These are phyloP conservation scores for Hoplodrina blanda DNA, from an alignment of 2,888 invertebrate genomes.

Conservation along the genomic window DNA sequence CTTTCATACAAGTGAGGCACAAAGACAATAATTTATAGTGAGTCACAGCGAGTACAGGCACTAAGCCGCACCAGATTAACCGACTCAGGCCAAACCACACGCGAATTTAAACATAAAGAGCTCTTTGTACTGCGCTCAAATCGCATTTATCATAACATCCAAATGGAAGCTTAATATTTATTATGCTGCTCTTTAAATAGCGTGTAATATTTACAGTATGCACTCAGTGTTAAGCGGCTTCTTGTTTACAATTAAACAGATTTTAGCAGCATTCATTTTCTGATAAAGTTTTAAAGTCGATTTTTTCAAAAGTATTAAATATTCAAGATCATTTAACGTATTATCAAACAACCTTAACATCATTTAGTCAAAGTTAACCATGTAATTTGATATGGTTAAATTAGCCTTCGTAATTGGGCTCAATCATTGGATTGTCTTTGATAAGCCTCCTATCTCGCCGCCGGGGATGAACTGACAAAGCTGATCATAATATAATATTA, in stretches of 20 bases:
- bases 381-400: conserved; percentile 39
- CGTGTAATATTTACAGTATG: conserved; percentile 44
- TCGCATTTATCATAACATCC: conserved; percentile 66
- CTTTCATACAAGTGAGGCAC: conserved; percentile 76
- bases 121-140: conserved; percentile 69
- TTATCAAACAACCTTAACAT: conserved; percentile 6
- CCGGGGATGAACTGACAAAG: conserved; percentile 33
- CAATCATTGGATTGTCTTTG: conserved; percentile 48
- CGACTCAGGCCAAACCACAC: conserved; percentile 76
- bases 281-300: no score
- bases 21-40: conserved; percentile 84
- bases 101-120: conserved; percentile 74
- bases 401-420: conserved; percentile 45
- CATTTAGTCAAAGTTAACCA: conserved; percentile 21
- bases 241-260: conserved; percentile 3
- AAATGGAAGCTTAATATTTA: conserved; percentile 55
- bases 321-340: neutral
- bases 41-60: conserved; percentile 73
- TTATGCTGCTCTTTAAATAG: conserved; percentile 29
- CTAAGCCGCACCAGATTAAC: conserved; percentile 80
- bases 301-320: conserved; percentile 1
- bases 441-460: conserved; percentile 28
- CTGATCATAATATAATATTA: conserved; percentile 36
- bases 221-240: conserved; percentile 9
- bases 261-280: conserved; percentile 15